These are phyloP conservation scores for Apamea epomidion DNA, from an alignment of 2,888 invertebrate species.

Conservation along the genomic window DNA sequence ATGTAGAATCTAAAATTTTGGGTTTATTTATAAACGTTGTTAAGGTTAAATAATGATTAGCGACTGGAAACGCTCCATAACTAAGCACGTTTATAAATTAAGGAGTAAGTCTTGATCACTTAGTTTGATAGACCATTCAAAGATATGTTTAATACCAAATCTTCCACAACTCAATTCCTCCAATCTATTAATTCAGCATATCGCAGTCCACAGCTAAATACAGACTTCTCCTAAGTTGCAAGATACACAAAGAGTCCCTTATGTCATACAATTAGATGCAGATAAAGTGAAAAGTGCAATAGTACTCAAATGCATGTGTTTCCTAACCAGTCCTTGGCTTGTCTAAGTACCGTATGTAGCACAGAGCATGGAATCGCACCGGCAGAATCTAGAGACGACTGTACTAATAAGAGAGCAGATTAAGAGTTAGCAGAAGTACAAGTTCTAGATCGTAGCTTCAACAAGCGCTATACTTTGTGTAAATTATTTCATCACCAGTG, in stretches of 20 bases:
- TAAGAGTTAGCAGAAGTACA: no score
- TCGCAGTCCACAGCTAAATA: conserved; percentile 3
- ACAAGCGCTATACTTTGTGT: no score
- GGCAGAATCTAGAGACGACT: no score
- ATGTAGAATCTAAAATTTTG: no score
- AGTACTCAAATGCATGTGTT: conserved; percentile 28
- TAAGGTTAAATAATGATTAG: no score
- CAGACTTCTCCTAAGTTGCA: background rate
- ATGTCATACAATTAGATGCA: conserved; percentile 29
- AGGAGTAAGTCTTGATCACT: background rate
- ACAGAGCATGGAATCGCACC: background rate
- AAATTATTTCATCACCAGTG: no score
- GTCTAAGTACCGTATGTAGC: conserved; percentile 21
- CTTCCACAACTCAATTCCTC: background rate
- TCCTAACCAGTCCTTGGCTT: background rate
- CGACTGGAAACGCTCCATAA: no score
- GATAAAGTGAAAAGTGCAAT: conserved; percentile 17
- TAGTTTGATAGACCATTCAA: background rate
- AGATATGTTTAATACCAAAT: background rate
- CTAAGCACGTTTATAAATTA: no score
- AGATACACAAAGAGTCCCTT: conserved; percentile 20
- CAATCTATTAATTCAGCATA: background rate
- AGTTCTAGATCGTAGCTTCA: no score
- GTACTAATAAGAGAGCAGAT: no score
- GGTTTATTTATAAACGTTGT: no score